Base-by-base conservation (phyloP, 2,797 vertebrate species). In the Calcarius lapponicus region DNA sequence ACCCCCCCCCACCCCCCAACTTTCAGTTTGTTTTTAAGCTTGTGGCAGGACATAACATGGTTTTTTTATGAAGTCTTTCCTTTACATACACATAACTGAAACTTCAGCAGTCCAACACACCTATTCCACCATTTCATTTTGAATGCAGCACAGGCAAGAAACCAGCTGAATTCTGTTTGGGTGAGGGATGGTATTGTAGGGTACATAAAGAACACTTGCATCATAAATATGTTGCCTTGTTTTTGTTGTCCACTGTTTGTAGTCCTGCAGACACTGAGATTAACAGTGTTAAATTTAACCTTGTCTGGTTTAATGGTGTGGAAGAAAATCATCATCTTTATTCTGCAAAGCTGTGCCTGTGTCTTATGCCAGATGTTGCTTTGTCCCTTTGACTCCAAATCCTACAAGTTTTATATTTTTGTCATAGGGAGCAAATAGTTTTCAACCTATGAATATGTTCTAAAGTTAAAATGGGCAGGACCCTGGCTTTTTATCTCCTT, bases 1-100 rank as follows among this genome's bases (percentile, higher is more conserved):
- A 56, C 78, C 13, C 22, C 7, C 4, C 1, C 1, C 38, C 26
- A 19, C 1, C 1, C 38, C 26, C 16, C 32, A 54, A 3, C 10
- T 14, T 45, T 47, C n/a, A 58, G 13, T 56, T 65, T 47, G 16
- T 36, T 69, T 83, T 58, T 72, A 53, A 43, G 31, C n/a, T 81
- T 69, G 51, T 36, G 25, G 29, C n/a, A 70, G 47, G n/a, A 48
- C 2, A 0, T 75, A 64, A 11, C 10, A 40, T 3, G 28, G 11
- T 74, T 40, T 82, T 79, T 76, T 65, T 13, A 38, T 86, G 1
- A 85, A 85, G 40, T 36, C 18, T 66, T 84, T 81, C 22, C 22
- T 58, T 92, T 57, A 7, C 7, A 6, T 31, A 6, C 9, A 31
- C 5, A 7, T 18, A 69, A 79, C 11, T 38, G 58, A 91, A 89